Conservation (phyloP, 1,140 invertebrate species). For the Zaprionus davidi region DNA sequence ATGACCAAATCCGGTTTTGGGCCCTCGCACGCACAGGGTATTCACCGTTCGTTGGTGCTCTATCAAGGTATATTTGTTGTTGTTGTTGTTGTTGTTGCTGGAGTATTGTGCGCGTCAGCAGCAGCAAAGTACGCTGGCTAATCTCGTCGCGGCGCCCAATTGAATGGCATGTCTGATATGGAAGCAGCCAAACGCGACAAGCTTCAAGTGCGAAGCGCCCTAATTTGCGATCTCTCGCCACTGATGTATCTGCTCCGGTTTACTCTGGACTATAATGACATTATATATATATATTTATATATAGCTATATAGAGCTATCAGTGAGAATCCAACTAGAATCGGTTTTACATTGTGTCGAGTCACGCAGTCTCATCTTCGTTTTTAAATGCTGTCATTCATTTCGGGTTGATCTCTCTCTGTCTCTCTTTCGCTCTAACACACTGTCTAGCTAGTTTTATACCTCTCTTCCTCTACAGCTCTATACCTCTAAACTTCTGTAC, state of each 20-base stretch:
- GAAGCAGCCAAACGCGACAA: neutral
- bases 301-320: neutral
- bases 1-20: slow-evolving; percentile 5
- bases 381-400: neutral
- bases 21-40: slow-evolving; percentile 1
- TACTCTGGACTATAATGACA: neutral
- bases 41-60: neutral
- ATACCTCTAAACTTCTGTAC: neutral
- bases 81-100: neutral
- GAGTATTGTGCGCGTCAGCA: slow-evolving; percentile 2
- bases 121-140: neutral
- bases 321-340: neutral
- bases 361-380: neutral
- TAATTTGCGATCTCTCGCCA: neutral
- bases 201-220: neutral
- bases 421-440: neutral
- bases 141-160: slow-evolving; percentile 3
- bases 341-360: neutral
- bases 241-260: neutral
- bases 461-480: neutral
- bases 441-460: neutral
- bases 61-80: neutral
- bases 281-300: neutral
- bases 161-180: neutral
- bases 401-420: neutral